Evolutionary conservation across 2,888 invertebrate species (phyloP).

Genomic region (Ophioninae sp.): DNA sequence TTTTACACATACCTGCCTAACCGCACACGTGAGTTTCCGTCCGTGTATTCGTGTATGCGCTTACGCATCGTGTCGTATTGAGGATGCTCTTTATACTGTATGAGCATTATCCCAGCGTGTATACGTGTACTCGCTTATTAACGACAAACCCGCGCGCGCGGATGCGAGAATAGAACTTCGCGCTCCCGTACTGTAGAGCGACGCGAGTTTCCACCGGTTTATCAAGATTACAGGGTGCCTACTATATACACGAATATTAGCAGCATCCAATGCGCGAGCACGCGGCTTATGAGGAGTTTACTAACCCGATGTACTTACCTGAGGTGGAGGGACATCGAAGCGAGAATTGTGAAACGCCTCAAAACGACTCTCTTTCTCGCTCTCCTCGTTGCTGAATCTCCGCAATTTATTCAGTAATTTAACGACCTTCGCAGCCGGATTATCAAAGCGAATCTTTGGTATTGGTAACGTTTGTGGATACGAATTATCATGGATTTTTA

Average conservation of each 20-base stretch:
- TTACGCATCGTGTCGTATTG: slow-evolving; percentile 57
- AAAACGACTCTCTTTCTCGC: no score
- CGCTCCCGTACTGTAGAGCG: slow-evolving; percentile 19
- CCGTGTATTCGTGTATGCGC: slow-evolving; percentile 16
- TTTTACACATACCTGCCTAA: slow-evolving; percentile 21
- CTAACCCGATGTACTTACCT: slow-evolving; percentile 18
- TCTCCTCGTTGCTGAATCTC: slow-evolving; percentile 31
- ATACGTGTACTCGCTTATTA: slow-evolving; percentile 48
- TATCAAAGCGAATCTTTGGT: no score
- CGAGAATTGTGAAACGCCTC: slow-evolving; percentile 47
- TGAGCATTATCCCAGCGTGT: slow-evolving; percentile 37
- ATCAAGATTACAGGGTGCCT: slow-evolving; percentile 55
- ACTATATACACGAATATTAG: slow-evolving; percentile 39
- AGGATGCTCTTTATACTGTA: slow-evolving; percentile 48
- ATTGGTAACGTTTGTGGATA: no score
- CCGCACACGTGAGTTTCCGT: not conserved
- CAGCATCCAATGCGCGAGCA: slow-evolving; percentile 23
- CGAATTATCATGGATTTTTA: no score
- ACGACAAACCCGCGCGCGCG: slow-evolving; percentile 46
- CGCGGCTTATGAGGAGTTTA: slow-evolving; percentile 9
- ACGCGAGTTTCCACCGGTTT: slow-evolving; percentile 47
- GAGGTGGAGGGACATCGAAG: not conserved
- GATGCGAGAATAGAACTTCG: slow-evolving; percentile 44
- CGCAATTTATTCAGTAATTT: slow-evolving; percentile 13
- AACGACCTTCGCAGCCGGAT: not conserved